Conservation (phyloP, 2,888 invertebrate species). For the Syrphus vitripennis region DNA sequence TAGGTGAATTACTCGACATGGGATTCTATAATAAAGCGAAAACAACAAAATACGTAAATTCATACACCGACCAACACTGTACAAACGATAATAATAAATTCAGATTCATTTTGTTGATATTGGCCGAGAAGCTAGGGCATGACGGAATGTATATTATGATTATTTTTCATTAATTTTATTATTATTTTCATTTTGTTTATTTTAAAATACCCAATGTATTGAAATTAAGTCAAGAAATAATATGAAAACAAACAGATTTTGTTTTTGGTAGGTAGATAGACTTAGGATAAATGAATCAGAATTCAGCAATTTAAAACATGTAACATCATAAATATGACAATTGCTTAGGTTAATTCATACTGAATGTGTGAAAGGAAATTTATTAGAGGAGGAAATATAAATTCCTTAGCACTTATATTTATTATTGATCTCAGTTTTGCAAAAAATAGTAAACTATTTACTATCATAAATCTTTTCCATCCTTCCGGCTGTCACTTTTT, state of each 20-base stretch:
- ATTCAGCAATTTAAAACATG: background rate
- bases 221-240: slow-evolving; percentile 31
- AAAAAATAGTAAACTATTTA: background rate
- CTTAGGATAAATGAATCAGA: background rate
- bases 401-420: no score
- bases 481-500: no score
- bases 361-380: no score
- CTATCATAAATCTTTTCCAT: no score
- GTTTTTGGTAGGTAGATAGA: no score
- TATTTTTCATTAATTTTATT: slow-evolving; percentile 61
- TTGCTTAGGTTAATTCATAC: background rate
- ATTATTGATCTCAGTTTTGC: background rate
- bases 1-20: slow-evolving; percentile 65
- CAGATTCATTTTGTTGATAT: slow-evolving; percentile 61
- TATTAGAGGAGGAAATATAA: no score
- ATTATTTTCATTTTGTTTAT: slow-evolving; percentile 44
- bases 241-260: slow-evolving; percentile 26
- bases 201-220: slow-evolving; percentile 45
- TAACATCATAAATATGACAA: background rate
- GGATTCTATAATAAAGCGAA: slow-evolving; percentile 39
- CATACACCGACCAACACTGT: slow-evolving; percentile 1
- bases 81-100: slow-evolving; percentile 48
- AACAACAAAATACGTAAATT: background rate
- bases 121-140: slow-evolving; percentile 32
- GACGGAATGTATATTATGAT: slow-evolving; percentile 40